Evolutionary conservation across 2,888 invertebrate genomes (phyloP), one percentile per base, ranked within the genome.

Genomic region (Hartigia nigra): DNA sequence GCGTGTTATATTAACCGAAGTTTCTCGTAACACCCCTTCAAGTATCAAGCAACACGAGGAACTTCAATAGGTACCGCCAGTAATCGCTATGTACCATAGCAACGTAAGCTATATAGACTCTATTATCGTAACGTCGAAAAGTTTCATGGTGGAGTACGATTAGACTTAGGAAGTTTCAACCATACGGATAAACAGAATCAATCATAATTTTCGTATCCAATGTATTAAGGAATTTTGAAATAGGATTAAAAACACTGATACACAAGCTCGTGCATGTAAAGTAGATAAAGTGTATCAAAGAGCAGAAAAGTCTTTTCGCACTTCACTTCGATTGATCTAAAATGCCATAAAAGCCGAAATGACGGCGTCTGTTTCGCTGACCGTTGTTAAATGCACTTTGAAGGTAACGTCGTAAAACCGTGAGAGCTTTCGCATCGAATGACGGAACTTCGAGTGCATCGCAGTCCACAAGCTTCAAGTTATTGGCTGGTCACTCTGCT

Each of bases 401-500:
- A 84, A 86, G 87, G 89, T 87, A 89, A 88, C 87, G 87, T 89
- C 89, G 88, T 87, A 88, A 72, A 72, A 31, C 32, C 31, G 72
- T 32, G 80, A 86, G 89, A 87, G 88, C 89, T 89, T 89, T 89
- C 84, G 87, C 86, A 86, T 87, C 87, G 87, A 90, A 90, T 90
- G 91, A 90, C 91, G 90, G 88, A 85, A 87, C 85, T 87, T 88
- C 86, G 86, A 89, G 90, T 87, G 86, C 88, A 88, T 85, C 87
- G 87, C 82, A 84, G 86, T 85, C 86, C 89, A 90, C 85, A 88
- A 89, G 86, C 88, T 72, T 89, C 87, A 83, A 84, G 88, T 90
- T 90, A 90, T 91, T 91, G 90, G 90, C 90, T 90, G 88, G 88
- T 88, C 89, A 90, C 90, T 91, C 89, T 85, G 88, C 87, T 88